Conservation (phyloP, 2,113 vertebrate species). For the Sylvicapra grimmia region DNA sequence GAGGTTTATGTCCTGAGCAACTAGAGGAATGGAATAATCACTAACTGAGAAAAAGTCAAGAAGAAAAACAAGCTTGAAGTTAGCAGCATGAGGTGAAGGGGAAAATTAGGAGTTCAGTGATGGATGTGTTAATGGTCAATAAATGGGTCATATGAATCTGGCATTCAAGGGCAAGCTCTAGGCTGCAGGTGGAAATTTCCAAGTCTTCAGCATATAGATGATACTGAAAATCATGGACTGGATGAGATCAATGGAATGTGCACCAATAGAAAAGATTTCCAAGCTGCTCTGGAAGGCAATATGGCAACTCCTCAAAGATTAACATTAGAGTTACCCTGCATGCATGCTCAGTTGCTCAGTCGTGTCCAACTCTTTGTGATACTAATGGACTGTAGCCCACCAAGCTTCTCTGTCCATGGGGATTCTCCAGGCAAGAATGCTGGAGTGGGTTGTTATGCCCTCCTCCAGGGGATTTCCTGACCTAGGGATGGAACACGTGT, state of each 20-base stretch:
- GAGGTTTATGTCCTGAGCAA: neutral
- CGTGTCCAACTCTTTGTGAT: neutral
- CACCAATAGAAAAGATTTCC: neutral
- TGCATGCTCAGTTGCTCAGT: neutral
- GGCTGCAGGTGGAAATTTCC: neutral
- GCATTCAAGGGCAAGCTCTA: neutral
- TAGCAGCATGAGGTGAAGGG: neutral
- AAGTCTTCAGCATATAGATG: neutral
- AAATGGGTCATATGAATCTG: neutral
- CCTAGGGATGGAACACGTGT: rapidly evolving
- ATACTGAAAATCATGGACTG: neutral
- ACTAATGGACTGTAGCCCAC: neutral
- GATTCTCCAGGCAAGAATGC: neutral
- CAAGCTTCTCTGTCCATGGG: neutral
- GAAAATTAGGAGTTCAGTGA: neutral
- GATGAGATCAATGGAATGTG: neutral
- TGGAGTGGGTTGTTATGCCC: neutral
- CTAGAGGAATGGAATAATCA: neutral
- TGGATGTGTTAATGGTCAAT: neutral
- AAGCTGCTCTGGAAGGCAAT: neutral
- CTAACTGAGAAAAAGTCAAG: neutral
- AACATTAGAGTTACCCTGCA: neutral
- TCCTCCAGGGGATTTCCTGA: neutral
- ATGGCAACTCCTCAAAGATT: neutral
- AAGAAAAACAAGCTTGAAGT: neutral